Base-by-base conservation (phyloP, 2,888 invertebrate species). In the Gryllus longicercus region DNA sequence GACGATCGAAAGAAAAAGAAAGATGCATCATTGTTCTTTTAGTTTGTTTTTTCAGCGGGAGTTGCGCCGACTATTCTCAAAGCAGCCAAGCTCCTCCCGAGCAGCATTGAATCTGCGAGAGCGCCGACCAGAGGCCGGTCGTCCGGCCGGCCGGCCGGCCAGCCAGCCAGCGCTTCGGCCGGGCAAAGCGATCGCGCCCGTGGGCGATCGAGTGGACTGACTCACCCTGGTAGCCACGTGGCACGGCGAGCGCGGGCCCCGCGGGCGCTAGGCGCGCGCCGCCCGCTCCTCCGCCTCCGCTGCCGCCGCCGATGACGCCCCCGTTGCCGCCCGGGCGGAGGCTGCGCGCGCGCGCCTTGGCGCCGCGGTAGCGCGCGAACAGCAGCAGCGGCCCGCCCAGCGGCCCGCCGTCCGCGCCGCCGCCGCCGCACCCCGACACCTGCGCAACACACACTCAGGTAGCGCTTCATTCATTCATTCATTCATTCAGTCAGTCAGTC, bases 361-460 rank as follows among this genome's bases (percentile, higher is more conserved):
- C 63, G 16, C 63, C 63, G 63, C 63, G 63, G 63, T 63, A 63
- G 63, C 63, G 63, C n/a, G 63, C 63, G 63, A 63, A 63, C 63
- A 63, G 63, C n/a, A 63, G 63, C 63, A 63, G n/a, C 16, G 63
- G 63, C n/a, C 63, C 63, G n/a, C 63, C 63, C 63, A 63, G 63
- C n/a, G 63, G 63, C 16, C 63, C 63, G 63, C 63, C 63, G n/a
- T n/a, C 63, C 63, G 63, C 63, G 12, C 63, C 63, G 63, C 63
- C 63, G 63, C n/a, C n/a, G 16, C 16, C 14, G n/a, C 63, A 63
- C n/a, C 63, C 63, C 63, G 63, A 63, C 63, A 63, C 63, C 63
- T 63, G 63, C 63, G 12, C 10, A 38, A 38, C 38, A 38, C 38
- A 38, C 38, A 38, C 38, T 38, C 38, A 38, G 38, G 38, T n/a